Conservation (phyloP, 1,140 invertebrate genomes). For the Dinothrombium tinctorium region DNA sequence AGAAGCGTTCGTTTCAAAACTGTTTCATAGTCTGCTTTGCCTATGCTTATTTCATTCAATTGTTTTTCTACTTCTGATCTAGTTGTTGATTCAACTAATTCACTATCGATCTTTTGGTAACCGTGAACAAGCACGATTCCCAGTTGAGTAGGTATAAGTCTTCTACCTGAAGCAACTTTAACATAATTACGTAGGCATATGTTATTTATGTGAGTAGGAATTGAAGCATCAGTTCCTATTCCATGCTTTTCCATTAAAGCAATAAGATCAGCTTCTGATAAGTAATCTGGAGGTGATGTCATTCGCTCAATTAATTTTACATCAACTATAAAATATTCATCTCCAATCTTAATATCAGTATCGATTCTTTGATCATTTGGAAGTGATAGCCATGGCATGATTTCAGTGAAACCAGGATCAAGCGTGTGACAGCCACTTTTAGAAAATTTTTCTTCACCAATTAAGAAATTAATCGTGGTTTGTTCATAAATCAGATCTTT, state of each 20-base stretch:
- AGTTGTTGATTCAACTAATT: slow-evolving; percentile 90
- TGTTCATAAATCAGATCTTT: slow-evolving; percentile 60
- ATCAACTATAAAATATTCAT: slow-evolving; percentile 16
- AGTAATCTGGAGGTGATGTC: slow-evolving; percentile 83
- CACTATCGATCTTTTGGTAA: slow-evolving; percentile 92
- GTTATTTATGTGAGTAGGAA: slow-evolving; percentile 99
- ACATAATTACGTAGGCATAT: slow-evolving; percentile 96
- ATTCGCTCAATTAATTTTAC: slow-evolving; percentile 60
- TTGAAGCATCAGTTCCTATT: slow-evolving; percentile 95
- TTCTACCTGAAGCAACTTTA: slow-evolving; percentile 41
- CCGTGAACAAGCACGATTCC: slow-evolving; percentile 94
- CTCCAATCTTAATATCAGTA: slow-evolving; percentile 11
- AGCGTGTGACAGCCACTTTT: slow-evolving; percentile 58
- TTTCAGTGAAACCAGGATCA: slow-evolving; percentile 73
- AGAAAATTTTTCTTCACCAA: slow-evolving; percentile 63
- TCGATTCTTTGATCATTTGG: slow-evolving; percentile 59
- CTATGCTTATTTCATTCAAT: slow-evolving; percentile 77
- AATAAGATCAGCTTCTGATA: slow-evolving; percentile 95
- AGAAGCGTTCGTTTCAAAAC: slow-evolving; percentile 74
- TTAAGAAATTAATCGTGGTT: slow-evolving; percentile 47
- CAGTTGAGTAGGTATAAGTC: slow-evolving; percentile 66
- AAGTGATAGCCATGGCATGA: slow-evolving; percentile 78
- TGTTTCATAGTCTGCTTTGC: slow-evolving; percentile 57
- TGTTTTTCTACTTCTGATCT: slow-evolving; percentile 87
- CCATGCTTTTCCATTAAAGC: slow-evolving; percentile 97